phyloP scores from a whole-genome alignment of 2,113 vertebrate genomes.

The Toxostoma redivivum region DNA sequence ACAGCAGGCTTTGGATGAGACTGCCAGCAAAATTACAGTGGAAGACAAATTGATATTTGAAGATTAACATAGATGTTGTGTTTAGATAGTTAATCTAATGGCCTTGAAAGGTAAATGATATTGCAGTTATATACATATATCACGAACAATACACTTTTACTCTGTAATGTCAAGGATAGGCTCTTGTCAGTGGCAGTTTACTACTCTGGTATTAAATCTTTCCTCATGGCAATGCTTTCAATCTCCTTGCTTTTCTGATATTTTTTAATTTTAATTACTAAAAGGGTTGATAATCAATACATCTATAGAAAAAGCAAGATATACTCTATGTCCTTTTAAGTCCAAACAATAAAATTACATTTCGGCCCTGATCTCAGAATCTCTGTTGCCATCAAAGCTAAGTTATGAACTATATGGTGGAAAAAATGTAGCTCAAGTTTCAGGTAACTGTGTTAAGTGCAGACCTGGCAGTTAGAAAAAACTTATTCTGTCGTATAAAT shows the following conservation, averaged over 20 bases:
- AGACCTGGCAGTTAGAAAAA: neutral
- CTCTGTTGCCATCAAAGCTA: neutral
- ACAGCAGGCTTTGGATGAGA: neutral
- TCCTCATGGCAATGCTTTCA: neutral
- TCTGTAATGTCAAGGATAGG: neutral
- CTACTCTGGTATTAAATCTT: neutral
- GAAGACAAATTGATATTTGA: neutral
- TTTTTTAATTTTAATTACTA: neutral
- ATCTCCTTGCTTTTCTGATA: neutral
- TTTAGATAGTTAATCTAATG: neutral
- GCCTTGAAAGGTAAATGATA: neutral
- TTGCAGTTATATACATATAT: neutral
- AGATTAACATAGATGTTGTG: neutral
- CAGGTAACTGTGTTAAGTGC: neutral
- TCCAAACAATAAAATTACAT: constrained; percentile 8
- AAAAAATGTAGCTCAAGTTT: neutral
- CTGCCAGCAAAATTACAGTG: neutral
- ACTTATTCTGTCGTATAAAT: neutral
- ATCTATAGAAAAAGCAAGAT: neutral
- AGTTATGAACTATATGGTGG: neutral
- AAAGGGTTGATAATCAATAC: neutral
- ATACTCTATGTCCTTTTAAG: neutral
- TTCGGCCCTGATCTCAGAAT: neutral
- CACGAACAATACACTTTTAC: neutral
- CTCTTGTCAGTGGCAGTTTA: neutral